Percentiles rank a stretch among this genome's conserved stretches.
Evolutionary conservation across 2,113 vertebrate species (phyloP).

Genomic region (Tyrannus savana): DNA sequence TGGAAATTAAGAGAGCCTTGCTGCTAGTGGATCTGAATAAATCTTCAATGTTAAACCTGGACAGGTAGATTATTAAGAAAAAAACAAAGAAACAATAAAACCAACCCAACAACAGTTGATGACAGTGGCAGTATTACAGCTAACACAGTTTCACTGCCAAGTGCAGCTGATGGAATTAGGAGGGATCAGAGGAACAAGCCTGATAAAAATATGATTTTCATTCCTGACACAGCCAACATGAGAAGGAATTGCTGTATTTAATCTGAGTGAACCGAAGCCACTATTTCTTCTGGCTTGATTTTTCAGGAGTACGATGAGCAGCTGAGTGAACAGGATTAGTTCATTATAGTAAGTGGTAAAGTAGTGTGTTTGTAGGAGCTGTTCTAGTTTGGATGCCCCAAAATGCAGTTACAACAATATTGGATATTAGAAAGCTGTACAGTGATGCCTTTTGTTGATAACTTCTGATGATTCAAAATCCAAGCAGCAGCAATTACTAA

Average conservation of each 20-base stretch:
- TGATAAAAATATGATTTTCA: not conserved
- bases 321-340: not conserved
- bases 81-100: not conserved
- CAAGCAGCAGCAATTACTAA: not conserved
- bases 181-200: not conserved
- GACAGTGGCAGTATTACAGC: not conserved
- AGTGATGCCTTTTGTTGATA: not conserved
- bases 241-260: not conserved
- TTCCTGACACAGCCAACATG: not conserved
- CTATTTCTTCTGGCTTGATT: slow-evolving; percentile 7
- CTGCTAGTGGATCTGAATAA: not conserved
- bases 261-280: not conserved
- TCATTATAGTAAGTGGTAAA: not conserved
- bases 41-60: not conserved
- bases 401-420: not conserved
- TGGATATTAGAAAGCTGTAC: not conserved
- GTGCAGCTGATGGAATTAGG: not conserved
- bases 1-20: not conserved
- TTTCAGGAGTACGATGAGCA: not conserved
- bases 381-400: not conserved
- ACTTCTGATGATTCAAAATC: not conserved
- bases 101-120: not conserved
- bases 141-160: not conserved
- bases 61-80: not conserved
- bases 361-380: not conserved